Conservation (phyloP, 2,113 vertebrate genomes). For the Scytalopus superciliaris region DNA sequence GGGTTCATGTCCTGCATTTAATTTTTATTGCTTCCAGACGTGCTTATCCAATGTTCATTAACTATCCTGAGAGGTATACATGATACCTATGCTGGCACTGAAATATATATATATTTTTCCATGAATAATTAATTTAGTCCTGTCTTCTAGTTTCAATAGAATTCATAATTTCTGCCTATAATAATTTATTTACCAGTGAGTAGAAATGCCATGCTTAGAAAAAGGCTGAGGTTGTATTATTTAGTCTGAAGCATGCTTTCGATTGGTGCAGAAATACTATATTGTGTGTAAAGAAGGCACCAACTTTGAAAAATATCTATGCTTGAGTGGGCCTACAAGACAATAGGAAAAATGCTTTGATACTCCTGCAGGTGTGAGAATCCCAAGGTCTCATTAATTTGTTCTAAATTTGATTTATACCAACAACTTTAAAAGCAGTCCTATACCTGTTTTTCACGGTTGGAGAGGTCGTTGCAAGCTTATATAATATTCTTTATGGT, state of each 20-base stretch:
- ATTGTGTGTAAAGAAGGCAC: neutral
- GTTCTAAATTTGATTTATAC: neutral
- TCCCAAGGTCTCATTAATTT: neutral
- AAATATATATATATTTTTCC: neutral
- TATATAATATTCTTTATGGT: neutral
- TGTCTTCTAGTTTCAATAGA: neutral
- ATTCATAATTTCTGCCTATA: neutral
- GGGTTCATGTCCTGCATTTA: neutral
- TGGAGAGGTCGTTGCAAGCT: rapidly evolving
- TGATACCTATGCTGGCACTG: neutral
- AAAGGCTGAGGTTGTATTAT: neutral
- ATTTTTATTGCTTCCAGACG: neutral
- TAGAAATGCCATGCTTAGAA: neutral
- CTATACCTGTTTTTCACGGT: neutral
- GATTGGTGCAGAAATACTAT: neutral
- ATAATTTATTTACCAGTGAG: neutral
- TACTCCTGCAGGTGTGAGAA: neutral
- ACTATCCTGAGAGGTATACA: neutral
- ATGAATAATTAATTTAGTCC: neutral
- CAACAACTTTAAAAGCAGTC: neutral
- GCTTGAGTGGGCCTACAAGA: neutral
- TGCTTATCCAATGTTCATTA: neutral
- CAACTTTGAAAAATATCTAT: neutral
- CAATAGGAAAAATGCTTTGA: neutral
- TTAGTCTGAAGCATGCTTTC: neutral